Base-by-base conservation (phyloP, 2,888 invertebrate species). In the Thelaira solivaga region DNA sequence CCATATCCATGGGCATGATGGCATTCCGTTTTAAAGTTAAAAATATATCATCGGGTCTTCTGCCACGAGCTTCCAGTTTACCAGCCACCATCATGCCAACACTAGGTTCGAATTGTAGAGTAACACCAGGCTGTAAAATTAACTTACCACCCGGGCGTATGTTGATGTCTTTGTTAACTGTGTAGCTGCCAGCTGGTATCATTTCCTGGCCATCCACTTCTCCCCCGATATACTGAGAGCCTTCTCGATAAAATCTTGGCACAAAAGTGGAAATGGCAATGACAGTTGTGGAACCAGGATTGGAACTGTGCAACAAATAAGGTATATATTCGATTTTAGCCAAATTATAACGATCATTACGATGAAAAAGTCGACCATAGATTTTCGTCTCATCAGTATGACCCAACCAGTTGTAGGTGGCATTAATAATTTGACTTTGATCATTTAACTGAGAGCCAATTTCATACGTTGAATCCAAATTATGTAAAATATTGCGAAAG, bases 71-170 rank as follows among this genome's bases (percentile, higher is more conserved):
- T 83, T 95, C 95, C 47, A 98, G 89, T 87, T 94, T 93, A 0
- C 98, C 98, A 43, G 97, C 97, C 2, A 99, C 94, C 94, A 99
- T 96, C 91, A 99, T 96, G 7, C 98, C 98, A 65, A 99, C 94
- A 22, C 96, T 93, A 1, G 97, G 95, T 65, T 96, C 95, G 88
- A 99, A 99, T 83, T 92, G 93, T 13, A 99, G 90, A 0, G 93
- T 95, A 0, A 97, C 96, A 0, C 98, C 98, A 0, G 96, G 94
- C 75, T 95, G 94, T 2, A 99, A 90, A 11, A 94, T 94, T 43
- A 99, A 90, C 87, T 94, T 94, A 4, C 97, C 97, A n/a, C 96
- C 97, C 0, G 98, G 97, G 26, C 97, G 90, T 34, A 99, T 94
- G 86, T 96, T 98, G 51, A 99, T 97, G 86, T 99, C 99, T 84